phyloP scores from a whole-genome alignment of 2,888 invertebrate genomes.

The Corythucha ciliata region DNA sequence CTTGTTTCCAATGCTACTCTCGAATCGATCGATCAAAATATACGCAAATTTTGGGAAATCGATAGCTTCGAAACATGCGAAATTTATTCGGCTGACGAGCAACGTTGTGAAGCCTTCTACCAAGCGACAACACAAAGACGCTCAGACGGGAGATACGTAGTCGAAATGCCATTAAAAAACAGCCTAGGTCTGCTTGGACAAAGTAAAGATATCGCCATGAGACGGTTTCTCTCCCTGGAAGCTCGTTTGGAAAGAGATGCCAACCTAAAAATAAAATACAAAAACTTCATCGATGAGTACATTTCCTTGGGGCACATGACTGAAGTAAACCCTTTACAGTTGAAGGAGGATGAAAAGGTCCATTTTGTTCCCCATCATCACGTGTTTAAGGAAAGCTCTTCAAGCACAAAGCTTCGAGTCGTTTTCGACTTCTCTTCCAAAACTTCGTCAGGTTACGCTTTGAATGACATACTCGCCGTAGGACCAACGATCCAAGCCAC shows the following conservation, averaged over 20 bases:
- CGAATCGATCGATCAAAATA: constrained; percentile 11
- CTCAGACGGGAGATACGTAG: constrained; percentile 12
- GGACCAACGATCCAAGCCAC: constrained; percentile 27
- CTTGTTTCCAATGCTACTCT: constrained; percentile 1
- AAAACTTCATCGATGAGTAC: constrained; percentile 26
- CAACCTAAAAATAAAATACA: constrained; percentile 8
- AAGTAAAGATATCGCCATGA: constrained; percentile 15
- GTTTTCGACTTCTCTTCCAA: constrained; percentile 37
- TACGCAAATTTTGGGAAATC: constrained; percentile 20
- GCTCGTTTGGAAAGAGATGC: constrained; percentile 4
- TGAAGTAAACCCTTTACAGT: constrained; percentile 7
- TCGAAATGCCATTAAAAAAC: constrained; percentile 17
- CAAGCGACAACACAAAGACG: neutral
- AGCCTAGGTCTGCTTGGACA: constrained; percentile 7
- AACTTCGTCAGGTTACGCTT: constrained; percentile 28
- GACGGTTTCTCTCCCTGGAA: constrained; percentile 16
- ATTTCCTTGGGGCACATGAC: constrained; percentile 32
- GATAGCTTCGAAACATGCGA: neutral
- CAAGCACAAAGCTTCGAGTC: constrained; percentile 36
- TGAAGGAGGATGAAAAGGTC: neutral
- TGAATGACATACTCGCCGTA: constrained; percentile 24
- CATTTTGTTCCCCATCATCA: constrained; percentile 38
- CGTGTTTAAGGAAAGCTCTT: constrained; percentile 32
- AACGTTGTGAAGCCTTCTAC: constrained; percentile 9
- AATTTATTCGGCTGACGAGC: constrained; percentile 5